Base-by-base conservation (phyloP, 2,888 invertebrate genomes). In the Rhimphoctona megacephalus region DNA sequence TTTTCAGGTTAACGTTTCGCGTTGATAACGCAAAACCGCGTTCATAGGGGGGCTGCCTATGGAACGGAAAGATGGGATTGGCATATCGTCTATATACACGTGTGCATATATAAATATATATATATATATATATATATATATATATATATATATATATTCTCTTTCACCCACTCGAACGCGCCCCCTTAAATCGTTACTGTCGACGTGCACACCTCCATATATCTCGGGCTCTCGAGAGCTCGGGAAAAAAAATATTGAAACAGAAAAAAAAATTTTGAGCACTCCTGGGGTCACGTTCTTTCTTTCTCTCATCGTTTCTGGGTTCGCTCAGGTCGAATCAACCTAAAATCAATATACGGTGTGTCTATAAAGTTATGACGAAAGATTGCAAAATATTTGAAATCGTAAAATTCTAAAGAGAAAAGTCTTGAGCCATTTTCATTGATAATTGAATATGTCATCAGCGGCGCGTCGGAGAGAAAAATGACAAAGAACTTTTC, bases 301-400 rank as follows among this genome's bases (percentile, higher is more conserved):
- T 64, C 78, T 81, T 57, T 81, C 66, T 64, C 70, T 64, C 54
- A 64, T 74, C 90, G 90, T 89, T 90, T 92, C 91, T 91, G 90
- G 90, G 91, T 92, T 90, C 77, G 43, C 77, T n/a, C 73, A 19
- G 67, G 33, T 22, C 74, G 66, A 67, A 30, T 67, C 54, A 8
- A 52, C 54, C 81, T 74, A 52, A 33, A 57, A n/a, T 69, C 57
- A 25, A 57, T 57, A 57, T 57, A 57, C 57, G 25, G 11, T 11
- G 57, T 57, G 57, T 25, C 57, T 25, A 25, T 25, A 11, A 9
- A 25, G 25, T 57, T 14, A 25, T 25, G n/a, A 57, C 57, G 4
- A 25, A 11, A 61, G 17, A 49, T 49, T 5, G 19, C 17, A 19
- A 5, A 49, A 19, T 5, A 19, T 49, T 5, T 5, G 1, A 17